Evolutionary conservation across 2,888 invertebrate species (phyloP), one percentile per base, ranked within the genome.

Genomic region (Eledona agricola): DNA sequence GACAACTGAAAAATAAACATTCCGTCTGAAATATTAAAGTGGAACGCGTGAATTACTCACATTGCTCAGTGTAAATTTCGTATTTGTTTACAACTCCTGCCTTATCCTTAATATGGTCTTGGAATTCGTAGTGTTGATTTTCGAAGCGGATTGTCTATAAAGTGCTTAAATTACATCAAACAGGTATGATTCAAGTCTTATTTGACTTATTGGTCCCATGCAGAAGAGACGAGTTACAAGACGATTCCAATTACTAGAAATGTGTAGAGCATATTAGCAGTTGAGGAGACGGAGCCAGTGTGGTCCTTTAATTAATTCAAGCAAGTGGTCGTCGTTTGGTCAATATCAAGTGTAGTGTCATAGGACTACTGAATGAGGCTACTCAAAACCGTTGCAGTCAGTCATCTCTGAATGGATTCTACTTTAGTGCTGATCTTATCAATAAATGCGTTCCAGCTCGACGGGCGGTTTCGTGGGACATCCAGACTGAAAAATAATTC

Each of bases 391-490:
- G 46, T 49, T 51, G 57, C 62, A 65, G 62, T 64, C 62, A 59
- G 58, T 64, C 65, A 64, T 63, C 63, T 57, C 56, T 62, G 64
- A 65, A 64, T 64, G 60, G 51, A 40, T 42, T 42, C 45, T 37
- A 40, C 59, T 52, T 58, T 58, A 63, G 63, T 62, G 50, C 52
- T 56, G 65, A 65, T 65, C 60, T 64, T 65, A 65, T 65, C 65
- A 57, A 58, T 55, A 59, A 60, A 63, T 63, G 60, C 58, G 57
- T 55, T 60, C 51, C 59, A 55, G 52, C 57, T 55, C 59, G 52
- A 43, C 60, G 57, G 57, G 55, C 61, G 59, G 61, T 55, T 57
- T 46, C 50, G 54, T 40, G 55, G 51, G 34, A 31, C 37, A 29
- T 37, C 29, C 15, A 43, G 22, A 37, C 31, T 29, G 42, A 26